Evolutionary conservation across 1,140 invertebrate genomes (phyloP).

Genomic region (Cydia amplana): DNA sequence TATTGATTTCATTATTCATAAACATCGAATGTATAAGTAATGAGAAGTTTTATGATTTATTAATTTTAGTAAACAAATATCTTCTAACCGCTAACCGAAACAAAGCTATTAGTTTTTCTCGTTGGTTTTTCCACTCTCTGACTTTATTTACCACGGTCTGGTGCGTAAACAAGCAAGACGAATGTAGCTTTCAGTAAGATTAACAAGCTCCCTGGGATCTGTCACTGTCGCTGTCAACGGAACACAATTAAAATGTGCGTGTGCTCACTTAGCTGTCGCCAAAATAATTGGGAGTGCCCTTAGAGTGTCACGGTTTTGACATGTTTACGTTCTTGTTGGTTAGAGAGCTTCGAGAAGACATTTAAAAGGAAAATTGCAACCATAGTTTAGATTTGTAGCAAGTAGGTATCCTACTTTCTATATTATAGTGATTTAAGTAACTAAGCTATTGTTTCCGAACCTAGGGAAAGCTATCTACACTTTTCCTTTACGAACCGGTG

Average conservation of each 20-base stretch:
- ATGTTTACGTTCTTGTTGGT: background rate
- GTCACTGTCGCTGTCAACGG: background rate
- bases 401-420: no score
- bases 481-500: no score
- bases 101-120: background rate
- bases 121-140: background rate
- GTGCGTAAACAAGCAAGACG: constrained; percentile 9
- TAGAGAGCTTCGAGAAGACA: background rate
- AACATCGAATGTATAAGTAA: no score
- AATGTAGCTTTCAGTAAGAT: constrained; percentile 16
- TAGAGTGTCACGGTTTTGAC: background rate
- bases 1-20: no score
- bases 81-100: no score
- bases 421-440: no score
- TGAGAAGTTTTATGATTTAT: no score
- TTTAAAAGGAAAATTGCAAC: background rate
- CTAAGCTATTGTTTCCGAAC: no score
- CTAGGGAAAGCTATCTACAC: no score
- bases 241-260: constrained; percentile 19
- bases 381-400: no score
- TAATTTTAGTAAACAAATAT: no score
- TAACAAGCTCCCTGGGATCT: background rate
- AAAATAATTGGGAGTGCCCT: background rate
- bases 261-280: background rate
- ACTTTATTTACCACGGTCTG: background rate